These are phyloP conservation scores for Magallana nippona DNA, from an alignment of 2,888 invertebrate genomes.

Conservation along the genomic window DNA sequence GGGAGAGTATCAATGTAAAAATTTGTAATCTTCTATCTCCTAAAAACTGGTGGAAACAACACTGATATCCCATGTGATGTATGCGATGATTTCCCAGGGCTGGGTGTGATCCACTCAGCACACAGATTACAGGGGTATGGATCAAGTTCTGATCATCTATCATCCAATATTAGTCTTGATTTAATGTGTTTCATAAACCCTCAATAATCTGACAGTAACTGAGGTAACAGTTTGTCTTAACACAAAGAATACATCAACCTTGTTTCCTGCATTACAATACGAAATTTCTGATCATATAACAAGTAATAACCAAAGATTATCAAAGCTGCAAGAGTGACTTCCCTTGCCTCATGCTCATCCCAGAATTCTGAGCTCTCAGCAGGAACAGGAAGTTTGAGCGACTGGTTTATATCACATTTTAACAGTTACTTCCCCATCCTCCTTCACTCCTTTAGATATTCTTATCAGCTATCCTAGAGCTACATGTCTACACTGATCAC, in stretches of 20 bases:
- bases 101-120: background rate
- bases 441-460: background rate
- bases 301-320: background rate
- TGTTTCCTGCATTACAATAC: too few species aligned
- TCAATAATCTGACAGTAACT: too few species aligned
- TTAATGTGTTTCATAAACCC: background rate
- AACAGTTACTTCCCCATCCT: conserved; percentile 15
- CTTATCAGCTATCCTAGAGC: background rate
- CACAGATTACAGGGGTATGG: background rate
- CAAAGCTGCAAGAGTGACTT: background rate
- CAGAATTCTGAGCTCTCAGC: conserved; percentile 12
- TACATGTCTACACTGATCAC: background rate
- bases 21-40: background rate
- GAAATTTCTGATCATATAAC: too few species aligned
- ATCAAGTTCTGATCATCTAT: conserved; percentile 3
- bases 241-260: too few species aligned
- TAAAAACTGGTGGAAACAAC: background rate
- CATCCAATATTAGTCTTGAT: background rate
- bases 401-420: background rate
- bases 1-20: background rate
- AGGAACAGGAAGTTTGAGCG: conserved; percentile 20
- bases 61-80: background rate
- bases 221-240: too few species aligned
- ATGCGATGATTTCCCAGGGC: background rate
- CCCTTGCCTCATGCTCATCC: background rate